Conservation (phyloP, 2,797 vertebrate genomes). For the Pantherophis vulpinus region DNA sequence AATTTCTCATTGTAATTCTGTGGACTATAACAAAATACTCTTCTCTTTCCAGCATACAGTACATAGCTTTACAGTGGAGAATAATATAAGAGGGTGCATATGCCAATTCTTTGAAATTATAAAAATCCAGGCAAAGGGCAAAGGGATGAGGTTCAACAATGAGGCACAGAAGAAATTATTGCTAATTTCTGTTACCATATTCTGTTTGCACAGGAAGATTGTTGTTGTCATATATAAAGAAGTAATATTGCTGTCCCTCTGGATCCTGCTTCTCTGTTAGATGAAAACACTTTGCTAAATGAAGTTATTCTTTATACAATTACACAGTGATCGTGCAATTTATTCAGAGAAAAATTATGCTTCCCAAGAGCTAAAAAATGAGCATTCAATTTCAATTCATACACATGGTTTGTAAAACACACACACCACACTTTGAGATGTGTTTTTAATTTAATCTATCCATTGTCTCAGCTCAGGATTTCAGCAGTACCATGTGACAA, state of each 20-base stretch:
- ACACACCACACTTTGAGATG: neutral
- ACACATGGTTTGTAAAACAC: neutral
- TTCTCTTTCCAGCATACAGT: neutral
- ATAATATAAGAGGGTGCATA: accelerated
- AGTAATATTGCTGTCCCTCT: neutral
- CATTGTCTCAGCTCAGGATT: neutral
- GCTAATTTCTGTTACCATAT: accelerated
- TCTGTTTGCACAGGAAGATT: neutral
- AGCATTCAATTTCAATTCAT: too few relatives aligned
- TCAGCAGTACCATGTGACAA: neutral
- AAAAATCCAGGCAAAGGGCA: neutral
- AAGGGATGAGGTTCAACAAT: neutral
- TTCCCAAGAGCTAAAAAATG: neutral
- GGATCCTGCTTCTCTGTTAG: neutral
- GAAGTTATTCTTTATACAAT: neutral
- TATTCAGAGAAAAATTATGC: neutral
- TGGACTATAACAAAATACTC: neutral
- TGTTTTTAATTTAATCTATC: neutral
- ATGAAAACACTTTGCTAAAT: neutral
- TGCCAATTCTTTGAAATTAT: neutral
- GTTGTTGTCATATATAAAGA: neutral
- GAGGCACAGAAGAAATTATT: neutral
- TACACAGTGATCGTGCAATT: neutral
- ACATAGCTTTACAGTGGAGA: neutral
- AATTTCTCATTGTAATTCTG: accelerated